These are phyloP conservation scores for Erpetoichthys calabaricus DNA, from an alignment of 2,797 vertebrate species.

Conservation along the genomic window DNA sequence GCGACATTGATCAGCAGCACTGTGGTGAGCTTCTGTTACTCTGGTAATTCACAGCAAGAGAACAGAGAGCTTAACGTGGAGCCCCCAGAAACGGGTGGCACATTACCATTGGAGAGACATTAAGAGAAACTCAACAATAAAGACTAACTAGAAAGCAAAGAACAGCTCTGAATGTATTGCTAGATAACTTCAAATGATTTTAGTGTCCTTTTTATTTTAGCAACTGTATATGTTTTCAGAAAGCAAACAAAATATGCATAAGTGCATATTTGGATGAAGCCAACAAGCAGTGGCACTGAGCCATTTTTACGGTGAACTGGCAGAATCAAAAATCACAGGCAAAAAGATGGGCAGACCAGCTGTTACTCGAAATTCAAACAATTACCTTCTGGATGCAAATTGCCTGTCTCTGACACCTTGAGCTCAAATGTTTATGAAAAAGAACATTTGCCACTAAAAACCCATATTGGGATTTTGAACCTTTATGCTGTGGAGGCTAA, in stretches of 20 bases:
- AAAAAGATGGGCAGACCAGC: background rate
- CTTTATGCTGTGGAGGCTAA: too few species aligned
- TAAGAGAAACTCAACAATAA: too few species aligned
- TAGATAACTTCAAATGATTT: too few species aligned
- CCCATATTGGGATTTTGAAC: conserved; percentile 10
- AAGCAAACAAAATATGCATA: too few species aligned
- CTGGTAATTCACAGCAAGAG: conserved; percentile 21
- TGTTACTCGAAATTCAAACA: background rate
- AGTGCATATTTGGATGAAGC: background rate
- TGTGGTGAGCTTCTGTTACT: conserved; percentile 37
- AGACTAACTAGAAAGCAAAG: too few species aligned
- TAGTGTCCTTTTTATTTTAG: too few species aligned
- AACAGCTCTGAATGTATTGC: too few species aligned
- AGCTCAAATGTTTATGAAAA: background rate
- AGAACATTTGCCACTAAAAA: background rate
- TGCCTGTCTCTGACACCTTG: background rate
- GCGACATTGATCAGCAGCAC: conserved; percentile 45
- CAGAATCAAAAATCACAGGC: background rate
- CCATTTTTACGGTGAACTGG: background rate
- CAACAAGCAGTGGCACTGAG: background rate
- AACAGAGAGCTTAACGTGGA: conserved; percentile 34
- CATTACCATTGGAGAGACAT: too few species aligned
- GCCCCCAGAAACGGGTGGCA: conserved; percentile 7
- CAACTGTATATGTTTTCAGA: too few species aligned
- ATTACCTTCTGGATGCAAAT: background rate